Evolutionary conservation across 30 jellyfish, hydroid and myxozoan species (phyloP), one percentile per base, ranked within the genome.

Genomic region (Hydractinia symbiolongicarpus): DNA sequence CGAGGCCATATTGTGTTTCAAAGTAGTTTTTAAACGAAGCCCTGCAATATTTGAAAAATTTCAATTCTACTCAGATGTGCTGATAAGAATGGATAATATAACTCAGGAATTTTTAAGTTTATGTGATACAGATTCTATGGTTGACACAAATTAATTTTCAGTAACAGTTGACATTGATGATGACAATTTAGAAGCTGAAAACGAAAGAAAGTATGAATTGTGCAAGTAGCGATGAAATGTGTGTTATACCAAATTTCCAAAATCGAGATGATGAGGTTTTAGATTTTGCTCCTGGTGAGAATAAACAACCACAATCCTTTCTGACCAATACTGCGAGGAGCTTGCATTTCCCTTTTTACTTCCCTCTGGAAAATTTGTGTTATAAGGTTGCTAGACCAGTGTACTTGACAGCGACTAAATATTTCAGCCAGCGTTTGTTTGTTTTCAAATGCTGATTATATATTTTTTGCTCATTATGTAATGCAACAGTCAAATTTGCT

Each of bases 291-390:
- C 80, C 80, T 5, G 80, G 80, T 40, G 80, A 71, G 49, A 71
- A 50, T 71, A 71, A 52, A 67, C n/a, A n/a, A n/a, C n/a, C n/a
- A n/a, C n/a, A n/a, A n/a, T n/a, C n/a, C n/a, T n/a, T n/a, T n/a
- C n/a, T n/a, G n/a, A n/a, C n/a, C n/a, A n/a, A n/a, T n/a, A n/a
- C n/a, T n/a, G n/a, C n/a, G n/a, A n/a, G n/a, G 84, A 50, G 55
- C 54, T 76, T 11, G 84, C 84, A 6, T 76, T 54, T 79, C 84
- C 84, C 50, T 15, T 7, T 76, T 11, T 76, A 51, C 67, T 79
- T 10, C 84, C 88, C 15, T 51, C 6, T 5, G 88, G 88, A 20
- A 79, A 79, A 62, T 79, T 20, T 79, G 88, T n/a, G 88, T 6
- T 79, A 6, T 51, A 61, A 64, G 49, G 88, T 54, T 21, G 15